Percentiles rank a stretch among this genome's conserved stretches.
Evolutionary conservation across 2,888 invertebrate genomes (phyloP).

Genomic region (Resseliella maxima): DNA sequence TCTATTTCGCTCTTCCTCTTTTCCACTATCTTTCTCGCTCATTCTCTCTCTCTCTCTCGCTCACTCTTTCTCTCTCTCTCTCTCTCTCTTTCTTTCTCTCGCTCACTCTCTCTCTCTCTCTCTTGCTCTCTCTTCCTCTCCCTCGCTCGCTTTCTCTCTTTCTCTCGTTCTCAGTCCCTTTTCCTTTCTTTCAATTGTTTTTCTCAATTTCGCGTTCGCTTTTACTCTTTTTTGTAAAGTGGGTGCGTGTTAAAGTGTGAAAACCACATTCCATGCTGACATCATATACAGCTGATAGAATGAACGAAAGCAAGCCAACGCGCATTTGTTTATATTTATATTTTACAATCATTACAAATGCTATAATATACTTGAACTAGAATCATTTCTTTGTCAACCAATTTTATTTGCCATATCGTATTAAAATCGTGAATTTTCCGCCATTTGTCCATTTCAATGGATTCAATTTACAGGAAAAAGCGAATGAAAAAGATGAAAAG

Average conservation of each 20-base stretch:
- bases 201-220: background rate
- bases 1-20: too few relatives aligned
- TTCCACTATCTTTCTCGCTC: too few relatives aligned
- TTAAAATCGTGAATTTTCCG: background rate
- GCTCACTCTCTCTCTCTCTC: too few relatives aligned
- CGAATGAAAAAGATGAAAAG: background rate
- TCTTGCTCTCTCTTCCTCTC: too few relatives aligned
- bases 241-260: background rate
- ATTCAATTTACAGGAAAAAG: background rate
- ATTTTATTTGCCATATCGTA: background rate
- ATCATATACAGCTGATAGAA: slow-evolving; percentile 38
- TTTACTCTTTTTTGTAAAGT: background rate
- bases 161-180: too few relatives aligned
- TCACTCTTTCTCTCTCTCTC: too few relatives aligned
- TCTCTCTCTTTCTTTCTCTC: too few relatives aligned
- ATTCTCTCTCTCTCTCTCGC: too few relatives aligned
- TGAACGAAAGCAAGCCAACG: background rate
- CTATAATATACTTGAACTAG: background rate
- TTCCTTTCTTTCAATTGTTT: background rate
- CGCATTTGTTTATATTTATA: slow-evolving; percentile 34
- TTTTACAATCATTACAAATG: background rate
- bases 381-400: background rate
- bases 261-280: background rate
- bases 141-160: too few relatives aligned
- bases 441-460: background rate